A percentile compares a stretch with the other conserved stretches of the same genome.
Evolutionary conservation across 2,888 invertebrate species (phyloP).

Genomic region (Clostera curtula): DNA sequence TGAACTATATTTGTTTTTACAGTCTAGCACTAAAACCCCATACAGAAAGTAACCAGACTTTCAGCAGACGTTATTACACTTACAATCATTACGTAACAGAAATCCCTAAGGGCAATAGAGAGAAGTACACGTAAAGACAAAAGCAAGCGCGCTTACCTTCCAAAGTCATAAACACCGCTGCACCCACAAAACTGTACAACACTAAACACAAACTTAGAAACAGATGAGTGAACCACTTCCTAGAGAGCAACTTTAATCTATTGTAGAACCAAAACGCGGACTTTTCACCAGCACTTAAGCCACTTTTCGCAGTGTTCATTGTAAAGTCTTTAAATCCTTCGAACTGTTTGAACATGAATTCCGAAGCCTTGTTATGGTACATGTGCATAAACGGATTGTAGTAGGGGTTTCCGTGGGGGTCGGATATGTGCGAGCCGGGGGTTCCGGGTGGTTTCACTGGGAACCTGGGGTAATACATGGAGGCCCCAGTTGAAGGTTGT

Average conservation of each 20-base stretch:
- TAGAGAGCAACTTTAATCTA: conserved; percentile 84
- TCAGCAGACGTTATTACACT: no score
- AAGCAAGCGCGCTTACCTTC: conserved; percentile 77
- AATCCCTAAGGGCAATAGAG: no score
- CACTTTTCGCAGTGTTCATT: conserved; percentile 81
- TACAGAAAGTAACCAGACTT: no score
- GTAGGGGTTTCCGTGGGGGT: conserved; percentile 48
- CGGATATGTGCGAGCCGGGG: conserved; percentile 48
- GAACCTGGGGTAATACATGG: conserved; percentile 40
- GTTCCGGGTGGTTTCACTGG: conserved; percentile 44
- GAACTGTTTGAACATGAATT: conserved; percentile 87
- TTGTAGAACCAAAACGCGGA: conserved; percentile 86
- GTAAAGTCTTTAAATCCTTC: conserved; percentile 86
- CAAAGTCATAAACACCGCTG: conserved; percentile 83
- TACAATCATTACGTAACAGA: no score
- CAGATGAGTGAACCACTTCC: conserved; percentile 92
- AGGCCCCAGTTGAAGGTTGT: conserved; percentile 32
- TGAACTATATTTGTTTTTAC: no score
- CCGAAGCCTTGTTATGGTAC: conserved; percentile 81
- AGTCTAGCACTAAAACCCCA: no score
- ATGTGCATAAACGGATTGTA: conserved; percentile 60
- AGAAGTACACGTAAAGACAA: neutral
- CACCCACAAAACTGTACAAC: conserved; percentile 88
- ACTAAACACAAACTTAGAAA: conserved; percentile 86
- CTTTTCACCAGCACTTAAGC: conserved; percentile 89